Conservation (phyloP, 2,113 vertebrate genomes). For the Tragelaphus buxtoni region DNA sequence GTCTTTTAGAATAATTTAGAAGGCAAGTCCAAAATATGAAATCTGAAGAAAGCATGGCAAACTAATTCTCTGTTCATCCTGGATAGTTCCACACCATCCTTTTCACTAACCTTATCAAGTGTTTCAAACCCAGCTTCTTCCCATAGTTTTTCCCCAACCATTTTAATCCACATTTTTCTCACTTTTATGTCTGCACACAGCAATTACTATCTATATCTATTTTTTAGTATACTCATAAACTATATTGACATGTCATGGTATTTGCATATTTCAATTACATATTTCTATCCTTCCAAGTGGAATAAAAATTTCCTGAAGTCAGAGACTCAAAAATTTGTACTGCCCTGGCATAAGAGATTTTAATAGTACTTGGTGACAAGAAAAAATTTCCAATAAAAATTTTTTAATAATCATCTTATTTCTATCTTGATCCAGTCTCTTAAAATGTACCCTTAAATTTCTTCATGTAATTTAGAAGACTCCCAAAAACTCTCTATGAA, state of each 20-base stretch:
- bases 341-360: neutral
- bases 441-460: neutral
- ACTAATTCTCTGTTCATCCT: neutral
- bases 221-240: neutral
- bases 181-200: neutral
- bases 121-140: neutral
- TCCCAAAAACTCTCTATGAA: neutral
- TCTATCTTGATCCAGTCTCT: neutral
- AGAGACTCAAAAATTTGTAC: neutral
- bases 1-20: neutral
- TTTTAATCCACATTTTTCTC: neutral
- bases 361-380: neutral
- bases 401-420: neutral
- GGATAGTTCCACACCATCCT: neutral
- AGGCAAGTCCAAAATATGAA: neutral
- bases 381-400: neutral
- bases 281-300: neutral
- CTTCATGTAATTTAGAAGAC: neutral
- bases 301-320: slow-evolving; percentile 30
- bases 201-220: neutral
- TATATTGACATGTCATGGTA: neutral
- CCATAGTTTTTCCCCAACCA: neutral
- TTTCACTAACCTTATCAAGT: neutral
- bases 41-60: neutral
- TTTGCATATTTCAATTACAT: neutral